Conservation (phyloP, 2,797 vertebrate species). For the Molothrus ater region DNA sequence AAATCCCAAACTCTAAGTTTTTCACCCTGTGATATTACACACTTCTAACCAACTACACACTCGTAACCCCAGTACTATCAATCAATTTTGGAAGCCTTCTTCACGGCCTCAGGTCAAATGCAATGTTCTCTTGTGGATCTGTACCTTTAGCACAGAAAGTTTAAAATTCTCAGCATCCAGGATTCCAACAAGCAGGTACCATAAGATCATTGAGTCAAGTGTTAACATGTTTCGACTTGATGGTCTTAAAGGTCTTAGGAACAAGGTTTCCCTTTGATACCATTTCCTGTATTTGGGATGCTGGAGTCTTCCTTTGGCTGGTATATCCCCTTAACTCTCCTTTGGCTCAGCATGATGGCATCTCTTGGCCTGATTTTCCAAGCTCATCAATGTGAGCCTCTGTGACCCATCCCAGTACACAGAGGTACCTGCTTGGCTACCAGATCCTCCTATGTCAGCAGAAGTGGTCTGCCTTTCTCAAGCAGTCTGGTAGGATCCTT, state of each 20-base stretch:
- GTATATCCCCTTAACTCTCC: neutral
- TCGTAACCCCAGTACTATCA: neutral
- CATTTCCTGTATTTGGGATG: neutral
- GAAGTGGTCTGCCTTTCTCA: neutral
- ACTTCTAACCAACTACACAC: neutral
- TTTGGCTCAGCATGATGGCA: accelerated
- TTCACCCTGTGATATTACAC: neutral
- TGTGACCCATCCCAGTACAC: neutral
- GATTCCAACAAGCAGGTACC: neutral
- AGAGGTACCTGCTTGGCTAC: neutral
- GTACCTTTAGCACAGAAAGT: neutral
- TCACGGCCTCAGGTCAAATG: neutral
- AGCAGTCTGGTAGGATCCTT: neutral
- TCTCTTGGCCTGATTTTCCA: neutral
- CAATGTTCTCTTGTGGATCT: neutral
- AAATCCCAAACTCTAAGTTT: neutral
- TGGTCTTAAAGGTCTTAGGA: neutral
- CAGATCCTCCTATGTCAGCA: too few relatives aligned
- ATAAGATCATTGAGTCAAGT: neutral
- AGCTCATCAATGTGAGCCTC: neutral
- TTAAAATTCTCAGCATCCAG: neutral
- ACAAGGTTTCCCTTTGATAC: neutral
- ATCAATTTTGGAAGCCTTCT: neutral
- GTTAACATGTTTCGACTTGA: neutral
- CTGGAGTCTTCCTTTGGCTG: neutral